Base-by-base conservation (phyloP, 2,888 invertebrate species). In the Drosophila tripunctata region DNA sequence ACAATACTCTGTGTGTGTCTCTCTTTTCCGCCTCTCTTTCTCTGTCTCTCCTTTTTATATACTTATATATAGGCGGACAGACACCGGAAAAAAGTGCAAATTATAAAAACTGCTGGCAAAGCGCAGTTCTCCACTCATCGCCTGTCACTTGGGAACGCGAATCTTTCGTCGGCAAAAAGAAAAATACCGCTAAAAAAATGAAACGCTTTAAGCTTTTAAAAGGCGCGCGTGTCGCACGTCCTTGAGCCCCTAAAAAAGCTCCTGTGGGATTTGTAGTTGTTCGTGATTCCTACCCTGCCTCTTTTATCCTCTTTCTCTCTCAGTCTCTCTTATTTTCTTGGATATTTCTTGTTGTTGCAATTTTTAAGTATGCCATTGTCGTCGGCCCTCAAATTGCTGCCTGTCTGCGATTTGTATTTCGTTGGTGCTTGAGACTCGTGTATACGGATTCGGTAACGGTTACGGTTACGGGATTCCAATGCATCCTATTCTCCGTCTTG, bases 71-170 rank as follows among this genome's bases (percentile, higher is more conserved):
- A 47, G 22, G n/a, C 35, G 24, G 8, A 27, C 24, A 24, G 48
- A 24, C 22, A 7, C 4, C 10, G 43, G 36, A 27, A 62, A 75
- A 71, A 75, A 82, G 76, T 83, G 88, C 76, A 83, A 83, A 87
- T 83, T 87, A 87, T 78, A 83, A 87, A 85, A 87, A 81, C 65
- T 85, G 87, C 85, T 87, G 77, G 83, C 88, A 82, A 87, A 85
- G 82, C 88, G 73, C 80, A 68, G 78, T 33, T 52, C 72, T 54
- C 60, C 72, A 71, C 72, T 73, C 72, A 73, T 48, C 72, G 72
- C 72, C 40, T 35, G 60, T 12, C 72, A 45, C 61, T 60, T 54
- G 69, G 66, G 72, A 56, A 40, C 51, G 75, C 40, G 70, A 69
- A 52, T 74, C 68, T 74, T 56, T 67, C 35, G 24, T 41, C 71